Conservation (phyloP, 2,888 invertebrate species). For the Macrophya annulata region DNA sequence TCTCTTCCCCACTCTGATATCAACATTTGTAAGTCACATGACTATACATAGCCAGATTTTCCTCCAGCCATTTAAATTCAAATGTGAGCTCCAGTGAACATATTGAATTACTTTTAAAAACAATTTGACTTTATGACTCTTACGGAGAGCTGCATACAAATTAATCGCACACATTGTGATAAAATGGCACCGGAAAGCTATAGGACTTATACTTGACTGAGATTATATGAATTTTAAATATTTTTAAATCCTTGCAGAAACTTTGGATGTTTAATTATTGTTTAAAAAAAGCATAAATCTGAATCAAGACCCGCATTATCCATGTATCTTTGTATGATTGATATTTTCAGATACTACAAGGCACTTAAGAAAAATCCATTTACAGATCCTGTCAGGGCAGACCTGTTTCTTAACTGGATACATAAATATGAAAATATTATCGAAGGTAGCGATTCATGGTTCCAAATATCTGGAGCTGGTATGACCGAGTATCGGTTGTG, state of each 20-base stretch:
- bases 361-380: conserved; percentile 65
- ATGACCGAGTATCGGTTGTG: conserved; percentile 85
- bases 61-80: background rate
- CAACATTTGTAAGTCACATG: background rate
- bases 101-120: background rate
- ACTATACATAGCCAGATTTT: background rate
- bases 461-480: conserved; percentile 85
- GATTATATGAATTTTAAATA: background rate
- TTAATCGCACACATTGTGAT: background rate
- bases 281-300: background rate
- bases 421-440: conserved; percentile 80
- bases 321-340: conserved; percentile 48
- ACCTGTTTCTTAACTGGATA: conserved; percentile 83
- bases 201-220: background rate
- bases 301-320: background rate
- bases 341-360: conserved; percentile 68
- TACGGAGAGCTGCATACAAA: background rate
- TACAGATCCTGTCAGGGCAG: conserved; percentile 70
- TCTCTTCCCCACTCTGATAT: background rate
- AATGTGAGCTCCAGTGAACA: background rate
- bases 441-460: conserved; percentile 85
- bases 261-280: background rate
- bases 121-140: background rate
- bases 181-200: background rate
- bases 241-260: background rate